Percentiles rank a stretch among this genome's conserved stretches.
Evolutionary conservation across 2,888 invertebrate genomes (phyloP).

Genomic region (Diogma glabrata): DNA sequence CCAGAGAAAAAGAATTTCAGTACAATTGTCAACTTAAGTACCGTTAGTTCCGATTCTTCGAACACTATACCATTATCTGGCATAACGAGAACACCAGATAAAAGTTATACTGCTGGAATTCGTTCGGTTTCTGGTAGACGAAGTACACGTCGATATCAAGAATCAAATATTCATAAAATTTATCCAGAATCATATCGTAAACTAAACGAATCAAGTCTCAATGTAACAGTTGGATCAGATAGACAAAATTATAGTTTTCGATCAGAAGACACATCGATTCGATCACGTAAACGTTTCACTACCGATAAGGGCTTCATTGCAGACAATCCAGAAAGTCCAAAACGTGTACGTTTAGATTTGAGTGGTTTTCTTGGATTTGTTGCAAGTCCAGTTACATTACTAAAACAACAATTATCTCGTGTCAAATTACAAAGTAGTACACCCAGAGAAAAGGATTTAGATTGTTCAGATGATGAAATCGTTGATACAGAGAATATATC

Average conservation of each 20-base stretch:
- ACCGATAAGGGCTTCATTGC: no score
- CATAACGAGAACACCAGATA: no score
- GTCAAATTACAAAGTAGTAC: slow-evolving; percentile 27
- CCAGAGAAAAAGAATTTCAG: no score
- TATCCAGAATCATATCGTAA: slow-evolving; percentile 28
- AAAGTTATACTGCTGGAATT: slow-evolving; percentile 7
- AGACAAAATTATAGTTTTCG: slow-evolving; percentile 26
- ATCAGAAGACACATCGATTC: slow-evolving; percentile 27
- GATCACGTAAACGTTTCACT: slow-evolving; percentile 28
- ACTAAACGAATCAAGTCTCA: slow-evolving; percentile 31
- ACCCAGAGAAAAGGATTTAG: no score
- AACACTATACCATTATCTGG: no score
- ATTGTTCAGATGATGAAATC: no score
- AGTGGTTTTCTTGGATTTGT: slow-evolving; percentile 26
- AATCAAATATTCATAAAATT: slow-evolving; percentile 25
- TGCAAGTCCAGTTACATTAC: slow-evolving; percentile 30
- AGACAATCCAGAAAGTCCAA: no score
- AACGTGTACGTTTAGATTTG: slow-evolving; percentile 29
- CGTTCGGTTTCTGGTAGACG: slow-evolving; percentile 30
- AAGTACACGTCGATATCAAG: slow-evolving; percentile 25
- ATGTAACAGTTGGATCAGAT: no score
- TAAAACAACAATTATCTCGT: slow-evolving; percentile 30
- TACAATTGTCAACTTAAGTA: slow-evolving; percentile 9
- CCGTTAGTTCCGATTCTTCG: background rate
- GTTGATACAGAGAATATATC: no score